These are phyloP conservation scores for Hirtodrosophila trivittata DNA, from an alignment of 2,888 invertebrate genomes.

Conservation along the genomic window DNA sequence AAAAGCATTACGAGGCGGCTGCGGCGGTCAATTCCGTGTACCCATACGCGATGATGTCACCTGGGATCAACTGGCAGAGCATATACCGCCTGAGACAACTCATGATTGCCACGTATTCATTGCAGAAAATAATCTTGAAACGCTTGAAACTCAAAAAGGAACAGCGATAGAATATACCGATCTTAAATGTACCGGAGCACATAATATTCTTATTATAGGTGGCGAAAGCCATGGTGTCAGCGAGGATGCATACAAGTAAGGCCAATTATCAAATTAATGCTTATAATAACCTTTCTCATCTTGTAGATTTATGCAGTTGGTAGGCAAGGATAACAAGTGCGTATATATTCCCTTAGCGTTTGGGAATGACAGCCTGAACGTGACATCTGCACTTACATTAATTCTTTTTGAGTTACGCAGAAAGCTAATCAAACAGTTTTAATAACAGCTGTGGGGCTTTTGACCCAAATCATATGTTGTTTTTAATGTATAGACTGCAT, in stretches of 20 bases:
- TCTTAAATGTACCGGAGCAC: constrained; percentile 74
- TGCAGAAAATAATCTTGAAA: constrained; percentile 87
- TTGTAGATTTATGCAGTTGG: constrained; percentile 74
- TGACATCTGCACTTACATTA: constrained; percentile 91
- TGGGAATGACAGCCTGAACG: constrained; percentile 93
- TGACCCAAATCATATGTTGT: too few species aligned
- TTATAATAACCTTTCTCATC: constrained; percentile 5
- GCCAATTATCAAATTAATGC: neutral
- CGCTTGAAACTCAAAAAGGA: constrained; percentile 25
- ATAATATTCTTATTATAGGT: constrained; percentile 90
- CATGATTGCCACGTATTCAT: constrained; percentile 86
- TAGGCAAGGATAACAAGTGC: constrained; percentile 83
- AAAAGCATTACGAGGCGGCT: constrained; percentile 93
- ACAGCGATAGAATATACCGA: constrained; percentile 61
- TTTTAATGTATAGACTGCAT: too few species aligned
- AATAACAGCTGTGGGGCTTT: too few species aligned
- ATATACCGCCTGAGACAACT: constrained; percentile 82
- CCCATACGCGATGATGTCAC: constrained; percentile 87
- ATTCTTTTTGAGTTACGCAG: constrained; percentile 89
- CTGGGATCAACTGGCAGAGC: constrained; percentile 87
- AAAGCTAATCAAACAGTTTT: constrained; percentile 31
- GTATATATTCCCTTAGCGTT: constrained; percentile 91
- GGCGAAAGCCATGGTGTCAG: constrained; percentile 96
- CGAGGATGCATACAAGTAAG: constrained; percentile 87
- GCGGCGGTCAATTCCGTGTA: constrained; percentile 93